Percentiles rank a stretch among this genome's conserved stretches.
These are phyloP conservation scores for Diplogasteroides magnus DNA, from an alignment of 1,140 invertebrate genomes.

Conservation along the genomic window DNA sequence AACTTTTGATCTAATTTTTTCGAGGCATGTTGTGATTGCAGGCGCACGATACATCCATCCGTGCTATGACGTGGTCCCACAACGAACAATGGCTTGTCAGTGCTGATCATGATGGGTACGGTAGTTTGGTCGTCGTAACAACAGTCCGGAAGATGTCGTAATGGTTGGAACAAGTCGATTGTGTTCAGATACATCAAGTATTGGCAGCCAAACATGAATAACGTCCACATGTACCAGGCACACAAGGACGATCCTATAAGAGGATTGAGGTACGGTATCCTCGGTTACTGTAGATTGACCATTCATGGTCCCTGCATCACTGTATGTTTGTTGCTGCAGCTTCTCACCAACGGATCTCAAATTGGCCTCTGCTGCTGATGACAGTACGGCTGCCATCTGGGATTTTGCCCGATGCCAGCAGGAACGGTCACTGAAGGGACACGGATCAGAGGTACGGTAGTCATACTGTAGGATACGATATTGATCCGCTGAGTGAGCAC, in stretches of 20 bases:
- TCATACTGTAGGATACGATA: no score
- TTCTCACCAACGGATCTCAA: conserved; percentile 98
- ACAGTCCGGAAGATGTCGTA: no score
- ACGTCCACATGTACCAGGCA: conserved; percentile 99
- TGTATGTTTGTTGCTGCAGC: conserved; percentile 61
- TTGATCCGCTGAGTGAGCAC: no score
- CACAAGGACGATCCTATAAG: conserved; percentile 94
- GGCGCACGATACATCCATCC: conserved; percentile 94
- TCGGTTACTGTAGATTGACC: not conserved
- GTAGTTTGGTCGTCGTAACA: not conserved
- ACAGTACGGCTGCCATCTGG: conserved; percentile 95
- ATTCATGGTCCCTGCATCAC: conserved; percentile 1
- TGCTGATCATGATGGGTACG: conserved; percentile 89
- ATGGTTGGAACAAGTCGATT: not conserved
- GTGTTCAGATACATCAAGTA: conserved; percentile 74
- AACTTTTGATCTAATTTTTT: not conserved
- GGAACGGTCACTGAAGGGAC: conserved; percentile 89
- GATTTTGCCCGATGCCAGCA: conserved; percentile 94
- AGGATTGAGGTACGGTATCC: conserved; percentile 74
- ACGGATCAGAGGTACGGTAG: conserved; percentile 91
- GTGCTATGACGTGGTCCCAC: conserved; percentile 98
- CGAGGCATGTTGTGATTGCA: conserved; percentile 55
- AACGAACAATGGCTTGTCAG: conserved; percentile 99
- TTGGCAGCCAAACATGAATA: conserved; percentile 99
- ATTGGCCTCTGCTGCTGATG: conserved; percentile 97